Conservation (phyloP, 1,140 invertebrate species). For the Caligus rogercresseyi region DNA sequence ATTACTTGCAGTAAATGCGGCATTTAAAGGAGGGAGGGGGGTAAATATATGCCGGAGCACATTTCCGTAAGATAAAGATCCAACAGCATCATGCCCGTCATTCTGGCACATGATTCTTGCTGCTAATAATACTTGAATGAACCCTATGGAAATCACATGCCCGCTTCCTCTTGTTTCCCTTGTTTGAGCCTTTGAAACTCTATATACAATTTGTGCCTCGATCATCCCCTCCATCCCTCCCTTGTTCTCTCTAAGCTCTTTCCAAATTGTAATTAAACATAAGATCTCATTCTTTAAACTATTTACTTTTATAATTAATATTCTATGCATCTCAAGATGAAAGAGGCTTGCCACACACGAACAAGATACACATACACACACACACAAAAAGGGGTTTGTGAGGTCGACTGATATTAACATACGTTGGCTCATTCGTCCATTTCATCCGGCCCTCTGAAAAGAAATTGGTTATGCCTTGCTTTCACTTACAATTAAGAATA, state of each 20-base stretch:
- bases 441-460: not conserved
- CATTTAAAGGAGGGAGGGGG: too few species aligned
- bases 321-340: not conserved
- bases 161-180: not conserved
- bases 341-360: not conserved
- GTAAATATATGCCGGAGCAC: too few species aligned
- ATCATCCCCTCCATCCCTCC: too few species aligned
- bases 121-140: not conserved
- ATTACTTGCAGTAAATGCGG: not conserved
- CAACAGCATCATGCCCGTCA: not conserved
- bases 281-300: not conserved
- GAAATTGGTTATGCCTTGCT: not conserved
- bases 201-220: too few species aligned
- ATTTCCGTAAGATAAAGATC: too few species aligned
- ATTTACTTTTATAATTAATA: not conserved
- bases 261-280: constrained; percentile 1
- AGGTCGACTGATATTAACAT: not conserved
- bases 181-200: not conserved
- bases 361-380: too few species aligned
- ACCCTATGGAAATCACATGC: not conserved
- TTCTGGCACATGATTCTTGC: not conserved
- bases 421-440: not conserved
- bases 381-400: too few species aligned
- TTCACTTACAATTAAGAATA: not conserved
- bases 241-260: too few species aligned